phyloP scores from a whole-genome alignment of 2,888 invertebrate species.

The Ophioninae sp. region DNA sequence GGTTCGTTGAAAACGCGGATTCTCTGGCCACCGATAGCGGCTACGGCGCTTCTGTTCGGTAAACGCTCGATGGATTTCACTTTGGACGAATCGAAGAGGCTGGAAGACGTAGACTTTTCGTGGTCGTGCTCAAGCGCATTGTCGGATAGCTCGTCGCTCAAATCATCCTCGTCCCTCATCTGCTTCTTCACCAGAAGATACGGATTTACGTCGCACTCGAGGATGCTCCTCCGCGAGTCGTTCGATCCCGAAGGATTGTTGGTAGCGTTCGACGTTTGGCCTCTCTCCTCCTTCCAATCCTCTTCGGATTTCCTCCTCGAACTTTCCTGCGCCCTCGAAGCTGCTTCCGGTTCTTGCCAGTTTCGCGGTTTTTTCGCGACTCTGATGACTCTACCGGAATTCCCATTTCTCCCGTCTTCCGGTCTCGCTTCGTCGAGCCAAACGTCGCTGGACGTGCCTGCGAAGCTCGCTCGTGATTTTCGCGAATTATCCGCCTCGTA shows the following conservation, averaged over 20 bases:
- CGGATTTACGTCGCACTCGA: slow-evolving; percentile 92
- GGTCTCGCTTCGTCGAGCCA: slow-evolving; percentile 63
- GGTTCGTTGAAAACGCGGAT: slow-evolving; percentile 85
- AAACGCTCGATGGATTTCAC: slow-evolving; percentile 79
- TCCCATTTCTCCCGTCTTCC: slow-evolving; percentile 57
- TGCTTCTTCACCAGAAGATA: slow-evolving; percentile 88
- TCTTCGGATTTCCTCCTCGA: slow-evolving; percentile 57
- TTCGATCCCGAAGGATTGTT: slow-evolving; percentile 9
- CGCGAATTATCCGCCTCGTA: slow-evolving; percentile 65
- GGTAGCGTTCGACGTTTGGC: not conserved
- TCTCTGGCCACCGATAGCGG: slow-evolving; percentile 87
- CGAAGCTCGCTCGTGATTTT: slow-evolving; percentile 64
- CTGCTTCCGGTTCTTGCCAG: slow-evolving; percentile 65
- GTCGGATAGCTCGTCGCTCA: slow-evolving; percentile 80
- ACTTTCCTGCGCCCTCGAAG: slow-evolving; percentile 34
- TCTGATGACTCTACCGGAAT: slow-evolving; percentile 64
- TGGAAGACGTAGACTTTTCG: slow-evolving; percentile 62
- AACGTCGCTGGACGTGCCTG: slow-evolving; percentile 61
- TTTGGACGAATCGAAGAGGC: slow-evolving; percentile 77
- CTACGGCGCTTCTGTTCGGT: slow-evolving; percentile 75
- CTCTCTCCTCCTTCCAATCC: slow-evolving; percentile 62
- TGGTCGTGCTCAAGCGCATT: slow-evolving; percentile 70
- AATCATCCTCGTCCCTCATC: slow-evolving; percentile 75
- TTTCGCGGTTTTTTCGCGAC: slow-evolving; percentile 65
- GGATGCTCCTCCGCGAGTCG: slow-evolving; percentile 84